Base-by-base conservation (phyloP, 2,888 invertebrate species). In the Imbricaverruca yamaguchii region DNA sequence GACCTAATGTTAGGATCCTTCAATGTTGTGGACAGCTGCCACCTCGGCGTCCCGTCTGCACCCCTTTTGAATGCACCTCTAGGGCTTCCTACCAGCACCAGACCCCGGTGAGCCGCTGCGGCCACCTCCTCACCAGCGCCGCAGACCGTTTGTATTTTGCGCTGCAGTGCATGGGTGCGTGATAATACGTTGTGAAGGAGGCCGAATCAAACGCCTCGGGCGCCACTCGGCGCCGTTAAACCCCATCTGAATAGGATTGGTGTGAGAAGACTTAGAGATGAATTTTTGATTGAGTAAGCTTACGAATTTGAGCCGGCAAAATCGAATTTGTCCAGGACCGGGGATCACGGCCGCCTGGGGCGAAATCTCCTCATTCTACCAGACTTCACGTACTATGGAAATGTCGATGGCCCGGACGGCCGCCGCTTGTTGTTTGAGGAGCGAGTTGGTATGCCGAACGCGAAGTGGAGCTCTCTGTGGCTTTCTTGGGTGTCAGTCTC, bases 251-350 rank as follows among this genome's bases (percentile, higher is more conserved):
- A 74, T 74, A 74, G 74, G 74, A 53, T 74, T 55, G 65, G 53
- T 55, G 74, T 74, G 74, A 74, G 74, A 74, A 74, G 74, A 74
- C 74, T 74, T 74, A 74, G 74, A 55, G 74, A 74, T 74, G 74
- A 74, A 74, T 74, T 74, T 69, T 74, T 74, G 74, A 74, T 74
- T 74, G 74, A 18, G 74, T 74, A 74, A 74, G 74, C 74, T 74
- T 74, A 74, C 74, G 74, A 74, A 69, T 74, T 74, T 74, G 74
- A 74, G 74, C 74, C 74, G 74, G 55, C 74, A 74, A 74, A 74
- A 74, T 74, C 74, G 74, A 74, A 74, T 74, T 74, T 74, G 74
- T 74, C 74, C 53, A 74, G 15, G 74, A 55, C 18, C n/a, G 13
- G 74, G 53, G 74, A 55, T 21, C 21, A 18, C 13, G 55, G 10